Percentiles rank a stretch among this genome's conserved stretches.
These are phyloP conservation scores for Acanthosepion pharaonis DNA, from an alignment of 2,888 invertebrate species.

Conservation along the genomic window DNA sequence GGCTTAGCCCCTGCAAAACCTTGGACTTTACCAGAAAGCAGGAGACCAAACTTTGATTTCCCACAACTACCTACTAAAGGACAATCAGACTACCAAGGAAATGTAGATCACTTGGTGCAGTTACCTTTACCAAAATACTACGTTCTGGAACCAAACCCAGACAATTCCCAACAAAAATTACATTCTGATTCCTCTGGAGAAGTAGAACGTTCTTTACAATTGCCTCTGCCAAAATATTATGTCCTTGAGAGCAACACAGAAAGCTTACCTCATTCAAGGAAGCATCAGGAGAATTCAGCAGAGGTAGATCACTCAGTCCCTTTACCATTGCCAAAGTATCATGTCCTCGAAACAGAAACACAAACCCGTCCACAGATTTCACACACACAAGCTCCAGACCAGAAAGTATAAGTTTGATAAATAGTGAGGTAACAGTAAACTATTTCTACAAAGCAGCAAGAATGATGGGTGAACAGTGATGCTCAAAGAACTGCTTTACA, in stretches of 20 bases:
- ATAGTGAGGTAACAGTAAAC: neutral
- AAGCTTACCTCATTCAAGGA: neutral
- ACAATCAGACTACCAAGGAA: conserved; percentile 18
- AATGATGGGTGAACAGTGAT: neutral
- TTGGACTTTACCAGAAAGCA: conserved; percentile 10
- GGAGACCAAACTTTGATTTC: conserved; percentile 2
- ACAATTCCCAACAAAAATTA: neutral
- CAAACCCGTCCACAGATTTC: conserved; percentile 9
- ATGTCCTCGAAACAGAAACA: neutral
- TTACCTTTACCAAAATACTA: neutral
- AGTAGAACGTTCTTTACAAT: neutral
- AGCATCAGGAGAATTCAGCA: neutral
- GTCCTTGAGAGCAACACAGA: neutral
- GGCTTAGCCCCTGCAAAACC: neutral
- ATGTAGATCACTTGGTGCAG: conserved; percentile 9
- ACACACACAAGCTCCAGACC: conserved; percentile 7
- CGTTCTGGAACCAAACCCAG: neutral
- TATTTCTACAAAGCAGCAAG: neutral
- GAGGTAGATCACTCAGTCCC: neutral
- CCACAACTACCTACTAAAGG: neutral
- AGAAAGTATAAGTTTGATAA: neutral
- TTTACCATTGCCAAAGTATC: neutral
- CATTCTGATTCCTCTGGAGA: neutral
- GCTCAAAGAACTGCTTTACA: neutral
- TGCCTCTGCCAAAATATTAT: neutral